Evolutionary conservation across 1,140 invertebrate genomes (phyloP), one percentile per base, ranked within the genome.

Genomic region (Sipha flava): DNA sequence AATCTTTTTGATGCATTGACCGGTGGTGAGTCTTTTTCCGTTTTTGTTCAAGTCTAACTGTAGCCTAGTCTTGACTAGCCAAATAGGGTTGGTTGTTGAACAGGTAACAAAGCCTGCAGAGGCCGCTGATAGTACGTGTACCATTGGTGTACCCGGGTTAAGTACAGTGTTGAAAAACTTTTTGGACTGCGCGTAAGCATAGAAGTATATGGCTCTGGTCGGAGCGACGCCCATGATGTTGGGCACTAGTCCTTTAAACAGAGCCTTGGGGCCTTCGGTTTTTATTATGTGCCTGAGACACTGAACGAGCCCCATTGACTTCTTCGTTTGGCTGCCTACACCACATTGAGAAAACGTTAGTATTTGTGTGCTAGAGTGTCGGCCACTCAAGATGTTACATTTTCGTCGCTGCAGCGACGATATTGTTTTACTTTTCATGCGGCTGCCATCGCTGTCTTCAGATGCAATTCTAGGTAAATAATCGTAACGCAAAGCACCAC

Each of bases 51-150:
- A 90, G 88, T 99, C 95, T 81, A 99, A 88, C 85, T 99, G 98
- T 45, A 99, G 88, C 64, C 98, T 89, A 31, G 98, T 99, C 89
- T 99, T 99, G 26, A 99, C 93, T 85, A 99, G 96, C 98, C 98
- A 99, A 84, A 99, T 98, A 45, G 98, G 98, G 89, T 99, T 99
- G 75, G 98, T 99, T 81, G 92, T 89, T 45, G 97, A 97, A 83
- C 95, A 95, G 10, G 97, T 94, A 54, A 94, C 92, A 86, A 99
- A 97, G 84, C 97, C 96, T 96, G 96, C 98, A 85, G 92, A 93
- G 37, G 93, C 93, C 43, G 98, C 97, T 54, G 97, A 96, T 83
- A 92, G 91, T 52, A 99, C 92, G 85, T 99, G 97, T 12, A 98
- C 96, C 73, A 96, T 86, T 31, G 96, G 94, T 21, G 95, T 96